phyloP scores from a whole-genome alignment of 2,888 invertebrate species.

The Perdita meconis region DNA sequence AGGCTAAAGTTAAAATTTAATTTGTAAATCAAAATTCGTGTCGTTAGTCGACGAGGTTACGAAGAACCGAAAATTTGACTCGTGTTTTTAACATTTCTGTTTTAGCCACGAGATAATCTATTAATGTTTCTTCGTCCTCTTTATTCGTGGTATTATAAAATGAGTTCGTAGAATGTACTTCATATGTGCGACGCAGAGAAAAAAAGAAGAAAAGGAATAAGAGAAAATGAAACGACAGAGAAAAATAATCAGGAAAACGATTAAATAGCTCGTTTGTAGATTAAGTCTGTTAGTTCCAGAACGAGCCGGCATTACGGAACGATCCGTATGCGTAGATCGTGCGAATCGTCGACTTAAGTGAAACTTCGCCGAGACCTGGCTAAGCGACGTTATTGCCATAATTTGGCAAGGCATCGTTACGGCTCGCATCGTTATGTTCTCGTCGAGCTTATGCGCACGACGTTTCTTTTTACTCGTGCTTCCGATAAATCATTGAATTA shows the following conservation, averaged over 20 bases:
- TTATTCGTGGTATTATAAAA: not conserved
- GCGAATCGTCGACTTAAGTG: constrained; percentile 65
- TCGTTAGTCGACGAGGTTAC: constrained; percentile 22
- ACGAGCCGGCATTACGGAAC: constrained; percentile 64
- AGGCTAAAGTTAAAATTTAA: constrained; percentile 49
- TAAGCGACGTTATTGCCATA: constrained; percentile 66
- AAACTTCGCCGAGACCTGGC: constrained; percentile 56
- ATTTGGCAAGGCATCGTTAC: constrained; percentile 64
- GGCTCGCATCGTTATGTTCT: constrained; percentile 53
- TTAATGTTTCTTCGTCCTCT: not conserved
- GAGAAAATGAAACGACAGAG: not conserved
- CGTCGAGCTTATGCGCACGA: constrained; percentile 29
- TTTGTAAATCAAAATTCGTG: constrained; percentile 67
- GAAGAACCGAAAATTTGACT: constrained; percentile 41
- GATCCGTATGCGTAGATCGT: constrained; percentile 49
- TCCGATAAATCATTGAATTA: constrained; percentile 3
- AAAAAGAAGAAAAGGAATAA: not conserved
- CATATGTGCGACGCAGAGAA: constrained; percentile 16
- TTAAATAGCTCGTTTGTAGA: constrained; percentile 61
- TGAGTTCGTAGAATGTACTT: constrained; percentile 22
- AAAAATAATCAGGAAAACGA: not conserved
- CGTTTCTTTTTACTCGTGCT: constrained; percentile 14
- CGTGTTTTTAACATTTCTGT: constrained; percentile 11
- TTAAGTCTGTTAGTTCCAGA: constrained; percentile 56
- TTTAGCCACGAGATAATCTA: constrained; percentile 21